Base-by-base conservation (phyloP, 2,113 vertebrate species). In the Proteles cristata region DNA sequence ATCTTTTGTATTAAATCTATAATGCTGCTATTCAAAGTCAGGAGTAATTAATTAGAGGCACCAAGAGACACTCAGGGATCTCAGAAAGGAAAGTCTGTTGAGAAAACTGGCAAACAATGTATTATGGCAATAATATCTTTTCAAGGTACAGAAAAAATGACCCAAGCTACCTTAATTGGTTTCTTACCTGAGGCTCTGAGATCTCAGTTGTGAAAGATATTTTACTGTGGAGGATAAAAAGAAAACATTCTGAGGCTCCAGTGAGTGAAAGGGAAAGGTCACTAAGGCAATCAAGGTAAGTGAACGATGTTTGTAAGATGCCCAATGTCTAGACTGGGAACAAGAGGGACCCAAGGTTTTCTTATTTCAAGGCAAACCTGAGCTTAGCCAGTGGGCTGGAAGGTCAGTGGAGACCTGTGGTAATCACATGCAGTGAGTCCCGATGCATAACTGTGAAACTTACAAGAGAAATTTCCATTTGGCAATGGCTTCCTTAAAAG, bases 131-230 rank as follows among this genome's bases (percentile, higher is more conserved):
- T 48, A 86, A 82, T 96, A 92, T 88, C n/a, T 97, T 97, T 94
- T 65, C 63, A 25, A 96, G 50, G 4, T 68, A 50, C 55, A 45
- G 66, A 85, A 88, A 93, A 93, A 83, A 80, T n/a, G 31, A 8
- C 43, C 89, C 84, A 79, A 83, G 43, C n/a, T 43, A 83, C 50
- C 33, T 93, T 80, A 96, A 77, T 83, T 45, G 15, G 8, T 86
- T 94, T 95, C 66, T 97, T 94, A 86, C 92, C 74, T 76, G 55
- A 91, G 74, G 45, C 48, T 85, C 82, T 84, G 53, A 97, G 79
- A 94, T 93, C 77, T 97, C 87, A 80, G 26, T 74, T 96, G 81
- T 92, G 48, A 91, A 94, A 89, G n/a, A 89, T 76, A 96, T 58
- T 97, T 97, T 83, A 92, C 23, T 83, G 69, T 73, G 63, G 55